Evolutionary conservation across 2,888 invertebrate species (phyloP), one percentile per base, ranked within the genome.

Genomic region (Tigriopus californicus): DNA sequence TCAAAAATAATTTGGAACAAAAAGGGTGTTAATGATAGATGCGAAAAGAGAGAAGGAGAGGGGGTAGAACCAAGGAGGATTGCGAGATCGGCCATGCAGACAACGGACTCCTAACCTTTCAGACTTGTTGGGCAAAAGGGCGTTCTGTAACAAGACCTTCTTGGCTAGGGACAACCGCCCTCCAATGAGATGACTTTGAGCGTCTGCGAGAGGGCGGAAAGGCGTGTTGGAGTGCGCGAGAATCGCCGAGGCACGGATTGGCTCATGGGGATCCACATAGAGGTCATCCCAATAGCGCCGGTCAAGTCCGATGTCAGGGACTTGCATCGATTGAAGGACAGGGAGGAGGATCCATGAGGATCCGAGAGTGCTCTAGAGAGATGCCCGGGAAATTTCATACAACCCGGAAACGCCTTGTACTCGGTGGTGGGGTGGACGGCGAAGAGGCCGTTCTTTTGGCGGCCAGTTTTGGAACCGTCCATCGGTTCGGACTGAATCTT

Each of bases 191-290:
- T 33, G 33, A 8, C 33, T 33, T 33, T 33, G 33, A 33, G 33
- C 33, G 33, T 33, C 33, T 22, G 24, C 13, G 22, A 52, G 52
- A 52, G 52, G 5, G 22, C 15, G 47, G 5, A 47, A 22, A 47
- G n/a, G 47, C 18, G 47, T 20, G 20, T 11, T 20, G 1, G 22
- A 11, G 5, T 47, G 47, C 6, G 18, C 20, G 20, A 20, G 46
- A 46, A 20, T 15, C 15, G 46, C 46, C 15, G 46, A 46, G 20
- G 46, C 24, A 47, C 5, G 10, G 47, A 5, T 11, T 18, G 22
- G 22, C 20, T 47, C 47, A 47, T 13, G 47, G 52, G 52, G 13
- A 52, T 25, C 52, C 52, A 52, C 52, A 52, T 52, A 6, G 52
- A 52, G 12, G 18, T 52, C 15, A 33, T 24, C 8, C 52, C 52